Base-by-base conservation (phyloP, 2,888 invertebrate genomes). In the Zaprionus obscuricornis region DNA sequence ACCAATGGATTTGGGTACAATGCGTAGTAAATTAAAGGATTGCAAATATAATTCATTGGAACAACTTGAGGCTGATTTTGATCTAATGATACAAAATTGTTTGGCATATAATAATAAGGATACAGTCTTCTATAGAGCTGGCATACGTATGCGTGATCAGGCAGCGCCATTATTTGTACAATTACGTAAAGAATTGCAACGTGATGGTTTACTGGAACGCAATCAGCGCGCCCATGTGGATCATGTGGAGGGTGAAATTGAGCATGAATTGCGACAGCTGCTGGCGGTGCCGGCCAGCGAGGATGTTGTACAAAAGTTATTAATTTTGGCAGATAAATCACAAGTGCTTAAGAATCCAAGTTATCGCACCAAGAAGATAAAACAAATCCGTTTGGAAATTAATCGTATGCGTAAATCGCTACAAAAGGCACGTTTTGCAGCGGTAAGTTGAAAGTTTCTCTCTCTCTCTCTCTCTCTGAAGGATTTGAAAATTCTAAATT, bases 51-150 rank as follows among this genome's bases (percentile, higher is more conserved):
- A 91, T 4, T 93, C 92, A 43, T 91, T 98, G 29, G 94, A 94
- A 60, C 94, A 95, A 22, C 93, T 99, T 85, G 96, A 97, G 86
- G 92, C 92, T 0, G 99, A 99, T 91, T 98, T 99, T 89, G 94
- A 95, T 83, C 92, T 98, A n/a, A 98, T 99, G 96, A 96, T 98
- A 54, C 93, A 94, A 70, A 99, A 99, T 90, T 99, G 99, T 87
- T 92, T 97, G 81, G 95, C 95, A 0, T 99, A 99, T 89, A 99
- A 99, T 89, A 95, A 96, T 69, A 96, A 96, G 87, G 98, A 98
- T 79, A 98, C 98, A 0, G 95, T 98, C 52, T 98, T 97, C 90
- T 98, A 98, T 90, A 94, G 96, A 49, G 95, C 97, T 1, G 98
- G 96, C 0, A 91, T 96, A 1, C 95, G 95, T 85, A 95, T 98